Evolutionary conservation across 1,140 invertebrate species (phyloP), one percentile per base, ranked within the genome.

Genomic region (Leptoteleia sp.): DNA sequence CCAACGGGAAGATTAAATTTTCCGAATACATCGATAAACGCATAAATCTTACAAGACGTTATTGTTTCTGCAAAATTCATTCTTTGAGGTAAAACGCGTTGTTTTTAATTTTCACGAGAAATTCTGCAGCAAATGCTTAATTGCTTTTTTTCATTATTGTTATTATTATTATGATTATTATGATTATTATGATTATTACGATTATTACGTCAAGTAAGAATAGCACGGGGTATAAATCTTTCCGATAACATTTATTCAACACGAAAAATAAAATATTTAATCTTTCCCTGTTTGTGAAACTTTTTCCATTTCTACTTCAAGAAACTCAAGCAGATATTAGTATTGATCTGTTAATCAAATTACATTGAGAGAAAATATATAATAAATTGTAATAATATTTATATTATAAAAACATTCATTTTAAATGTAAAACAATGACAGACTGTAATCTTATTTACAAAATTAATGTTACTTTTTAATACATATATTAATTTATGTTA

Each of bases 341-440:
- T 62, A 76, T 76, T 22, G 54, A 76, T 67, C 61, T 59, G 50
- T 65, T 73, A 64, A 65, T 73, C 47, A 37, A 72, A 62, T n/a
- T n/a, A n/a, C n/a, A n/a, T n/a, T n/a, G n/a, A n/a, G n/a, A n/a
- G n/a, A n/a, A n/a, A n/a, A n/a, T n/a, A n/a, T n/a, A n/a, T n/a
- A n/a, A n/a, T n/a, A n/a, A n/a, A n/a, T n/a, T n/a, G n/a, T n/a
- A n/a, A n/a, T n/a, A n/a, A n/a, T n/a, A n/a, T n/a, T n/a, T n/a
- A n/a, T n/a, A n/a, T n/a, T n/a, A n/a, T n/a, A n/a, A n/a, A n/a
- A n/a, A n/a, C n/a, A n/a, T n/a, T n/a, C n/a, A n/a, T n/a, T n/a
- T n/a, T n/a, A n/a, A n/a, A n/a, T n/a, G n/a, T n/a, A n/a, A n/a
- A n/a, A n/a, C n/a, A n/a, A n/a, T n/a, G n/a, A n/a, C n/a, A n/a